phyloP scores from a whole-genome alignment of 2,113 vertebrate species.

The Nesoenas mayeri region DNA sequence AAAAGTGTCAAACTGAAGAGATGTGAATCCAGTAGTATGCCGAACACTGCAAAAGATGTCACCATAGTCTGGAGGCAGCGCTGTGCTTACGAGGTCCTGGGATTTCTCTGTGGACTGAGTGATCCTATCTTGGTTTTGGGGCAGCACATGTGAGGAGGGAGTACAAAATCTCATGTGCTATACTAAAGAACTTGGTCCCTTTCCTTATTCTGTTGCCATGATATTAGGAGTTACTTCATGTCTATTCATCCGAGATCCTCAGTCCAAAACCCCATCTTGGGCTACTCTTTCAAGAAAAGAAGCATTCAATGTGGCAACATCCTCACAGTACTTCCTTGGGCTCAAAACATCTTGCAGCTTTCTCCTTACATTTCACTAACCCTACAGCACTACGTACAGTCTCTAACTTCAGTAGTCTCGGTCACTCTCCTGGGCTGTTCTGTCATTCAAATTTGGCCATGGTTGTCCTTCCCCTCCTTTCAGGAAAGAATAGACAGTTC shows the following conservation, averaged over 20 bases:
- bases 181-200: neutral
- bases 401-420: neutral
- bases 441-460: neutral
- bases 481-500: neutral
- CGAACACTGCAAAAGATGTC: neutral
- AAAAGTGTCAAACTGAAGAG: neutral
- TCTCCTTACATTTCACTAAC: neutral
- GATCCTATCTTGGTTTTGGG: neutral
- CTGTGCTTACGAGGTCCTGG: neutral
- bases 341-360: neutral
- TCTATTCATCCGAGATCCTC: neutral
- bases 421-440: neutral
- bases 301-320: no score
- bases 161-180: neutral
- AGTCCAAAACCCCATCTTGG: neutral
- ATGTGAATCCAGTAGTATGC: neutral
- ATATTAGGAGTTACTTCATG: neutral
- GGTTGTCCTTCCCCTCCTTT: neutral
- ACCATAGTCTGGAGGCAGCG: neutral
- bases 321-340: neutral
- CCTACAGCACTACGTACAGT: neutral
- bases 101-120: neutral
- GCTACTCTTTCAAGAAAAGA: neutral
- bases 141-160: neutral
- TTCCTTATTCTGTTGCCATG: neutral